Conservation (phyloP, 1,140 invertebrate species). For the Platyscapa corneri region DNA sequence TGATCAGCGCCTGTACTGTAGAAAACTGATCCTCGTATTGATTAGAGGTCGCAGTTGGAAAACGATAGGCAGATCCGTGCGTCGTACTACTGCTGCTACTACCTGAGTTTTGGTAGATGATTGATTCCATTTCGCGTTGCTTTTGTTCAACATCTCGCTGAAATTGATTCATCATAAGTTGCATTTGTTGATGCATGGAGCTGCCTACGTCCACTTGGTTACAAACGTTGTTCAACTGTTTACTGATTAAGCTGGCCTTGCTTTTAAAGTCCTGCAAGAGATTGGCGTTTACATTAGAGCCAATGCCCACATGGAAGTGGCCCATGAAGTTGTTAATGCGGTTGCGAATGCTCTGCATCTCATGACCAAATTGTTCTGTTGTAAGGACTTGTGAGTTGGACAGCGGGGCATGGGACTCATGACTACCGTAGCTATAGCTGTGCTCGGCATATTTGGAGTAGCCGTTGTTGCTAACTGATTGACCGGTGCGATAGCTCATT, state of each 20-base stretch:
- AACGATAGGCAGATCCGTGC: not conserved
- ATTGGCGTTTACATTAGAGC: not conserved
- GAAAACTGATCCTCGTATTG: constrained; percentile 11
- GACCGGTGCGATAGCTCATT: constrained; percentile 56
- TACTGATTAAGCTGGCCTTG: constrained; percentile 21
- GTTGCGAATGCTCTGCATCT: constrained; percentile 28
- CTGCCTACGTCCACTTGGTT: constrained; percentile 22
- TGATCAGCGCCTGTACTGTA: not conserved
- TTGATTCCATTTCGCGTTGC: constrained; percentile 23
- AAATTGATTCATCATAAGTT: constrained; percentile 20
- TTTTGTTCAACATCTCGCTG: constrained; percentile 19
- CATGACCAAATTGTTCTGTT: constrained; percentile 26
- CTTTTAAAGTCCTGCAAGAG: constrained; percentile 24
- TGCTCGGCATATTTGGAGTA: constrained; percentile 38
- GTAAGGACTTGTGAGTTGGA: constrained; percentile 30
- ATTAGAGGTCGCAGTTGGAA: not conserved
- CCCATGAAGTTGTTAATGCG: constrained; percentile 45
- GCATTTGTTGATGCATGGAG: constrained; percentile 37
- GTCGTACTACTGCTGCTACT: not conserved
- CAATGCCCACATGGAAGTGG: not conserved
- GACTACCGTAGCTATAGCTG: constrained; percentile 44
- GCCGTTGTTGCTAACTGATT: constrained; percentile 48
- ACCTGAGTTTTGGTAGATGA: not conserved
- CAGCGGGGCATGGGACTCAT: constrained; percentile 5
- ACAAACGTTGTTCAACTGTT: constrained; percentile 36